These are phyloP conservation scores for Patella pellucida DNA, from an alignment of 2,888 invertebrate genomes.

Conservation along the genomic window DNA sequence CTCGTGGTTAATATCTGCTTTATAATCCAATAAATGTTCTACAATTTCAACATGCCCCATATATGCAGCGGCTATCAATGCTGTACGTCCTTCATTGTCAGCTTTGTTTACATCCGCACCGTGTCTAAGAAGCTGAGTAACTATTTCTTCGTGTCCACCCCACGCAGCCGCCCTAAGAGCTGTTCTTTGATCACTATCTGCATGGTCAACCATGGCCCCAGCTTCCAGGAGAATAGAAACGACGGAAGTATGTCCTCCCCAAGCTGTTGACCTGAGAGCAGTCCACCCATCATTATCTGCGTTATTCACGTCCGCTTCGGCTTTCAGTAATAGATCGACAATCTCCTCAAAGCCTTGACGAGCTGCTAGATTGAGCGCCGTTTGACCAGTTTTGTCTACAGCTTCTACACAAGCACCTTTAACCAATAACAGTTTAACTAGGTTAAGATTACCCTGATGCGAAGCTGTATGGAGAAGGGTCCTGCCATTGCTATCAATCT, in stretches of 20 bases:
- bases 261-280: constrained; percentile 84
- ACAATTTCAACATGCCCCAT: constrained; percentile 77
- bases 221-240: constrained; percentile 78
- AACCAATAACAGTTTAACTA: constrained; percentile 87
- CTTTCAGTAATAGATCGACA: constrained; percentile 72
- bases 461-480: constrained; percentile 84
- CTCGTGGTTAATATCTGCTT: constrained; percentile 74
- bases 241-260: constrained; percentile 86
- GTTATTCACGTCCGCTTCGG: constrained; percentile 70
- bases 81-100: constrained; percentile 73
- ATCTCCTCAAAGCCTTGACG: constrained; percentile 64
- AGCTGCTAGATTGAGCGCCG: constrained; percentile 83
- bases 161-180: constrained; percentile 88
- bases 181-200: constrained; percentile 78
- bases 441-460: constrained; percentile 89
- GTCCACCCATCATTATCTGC: constrained; percentile 73
- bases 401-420: constrained; percentile 77
- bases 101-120: constrained; percentile 71
- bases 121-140: constrained; percentile 77
- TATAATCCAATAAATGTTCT: constrained; percentile 74
- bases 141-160: constrained; percentile 74
- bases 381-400: constrained; percentile 83
- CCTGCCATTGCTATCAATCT: constrained; percentile 77
- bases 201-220: constrained; percentile 71
- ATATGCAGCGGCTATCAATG: constrained; percentile 80